Evolutionary conservation across 2,888 invertebrate species (phyloP).

Genomic region (Eristalinus sepulchralis): DNA sequence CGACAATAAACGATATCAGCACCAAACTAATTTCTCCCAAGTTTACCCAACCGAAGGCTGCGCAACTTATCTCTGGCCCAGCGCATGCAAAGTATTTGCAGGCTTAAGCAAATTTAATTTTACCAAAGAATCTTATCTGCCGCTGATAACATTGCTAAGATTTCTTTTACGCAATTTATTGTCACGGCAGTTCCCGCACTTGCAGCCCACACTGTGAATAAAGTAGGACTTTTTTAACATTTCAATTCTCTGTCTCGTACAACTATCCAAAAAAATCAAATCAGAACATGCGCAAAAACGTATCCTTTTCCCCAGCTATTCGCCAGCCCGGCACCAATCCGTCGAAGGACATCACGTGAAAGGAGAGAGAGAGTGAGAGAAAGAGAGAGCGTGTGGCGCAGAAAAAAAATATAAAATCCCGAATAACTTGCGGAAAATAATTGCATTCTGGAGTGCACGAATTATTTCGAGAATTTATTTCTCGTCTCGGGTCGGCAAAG

Average conservation of each 20-base stretch:
- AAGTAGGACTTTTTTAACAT: slow-evolving; percentile 32
- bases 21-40: neutral
- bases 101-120: neutral
- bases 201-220: slow-evolving; percentile 51
- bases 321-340: neutral
- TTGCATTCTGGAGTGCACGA: slow-evolving; percentile 18
- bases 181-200: neutral
- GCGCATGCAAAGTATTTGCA: slow-evolving; percentile 1
- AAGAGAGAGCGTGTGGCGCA: slow-evolving; percentile 39
- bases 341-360: neutral
- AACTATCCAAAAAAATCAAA: slow-evolving; percentile 46
- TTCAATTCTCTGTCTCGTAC: slow-evolving; percentile 5
- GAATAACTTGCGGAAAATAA: slow-evolving; percentile 19
- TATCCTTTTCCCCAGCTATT: neutral
- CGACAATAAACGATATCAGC: neutral
- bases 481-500: slow-evolving; percentile 10
- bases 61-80: neutral
- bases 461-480: slow-evolving; percentile 25
- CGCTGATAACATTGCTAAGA: slow-evolving; percentile 6
- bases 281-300: slow-evolving; percentile 44
- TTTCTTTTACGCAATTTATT: neutral
- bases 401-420: neutral
- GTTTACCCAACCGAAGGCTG: neutral
- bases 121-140: neutral
- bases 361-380: slow-evolving; percentile 3